Evolutionary conservation across 2,797 vertebrate genomes (phyloP).

Genomic region (Mus spretus): DNA sequence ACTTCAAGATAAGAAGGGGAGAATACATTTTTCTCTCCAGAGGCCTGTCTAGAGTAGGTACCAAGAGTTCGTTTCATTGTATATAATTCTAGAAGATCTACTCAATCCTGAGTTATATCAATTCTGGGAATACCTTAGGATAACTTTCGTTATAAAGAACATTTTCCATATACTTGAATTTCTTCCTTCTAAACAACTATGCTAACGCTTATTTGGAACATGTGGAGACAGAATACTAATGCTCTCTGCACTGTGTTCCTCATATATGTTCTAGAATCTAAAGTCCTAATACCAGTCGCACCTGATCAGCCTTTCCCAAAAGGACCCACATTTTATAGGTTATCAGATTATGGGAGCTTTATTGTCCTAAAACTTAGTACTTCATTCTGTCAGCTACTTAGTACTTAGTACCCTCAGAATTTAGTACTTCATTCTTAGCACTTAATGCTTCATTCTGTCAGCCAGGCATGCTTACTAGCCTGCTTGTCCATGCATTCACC

Average conservation of each 20-base stretch:
- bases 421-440: neutral
- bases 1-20: slow-evolving; percentile 25
- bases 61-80: neutral
- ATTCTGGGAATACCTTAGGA: neutral
- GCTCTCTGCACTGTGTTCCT: neutral
- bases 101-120: neutral
- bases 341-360: slow-evolving; percentile 34
- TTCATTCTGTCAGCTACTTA: neutral
- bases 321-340: slow-evolving; percentile 47
- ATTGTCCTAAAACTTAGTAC: neutral
- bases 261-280: neutral
- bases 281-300: neutral
- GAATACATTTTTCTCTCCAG: slow-evolving; percentile 31
- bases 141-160: slow-evolving; percentile 45
- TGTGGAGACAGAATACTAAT: slow-evolving; percentile 9
- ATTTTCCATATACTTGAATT: slow-evolving; percentile 51
- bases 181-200: slow-evolving; percentile 20
- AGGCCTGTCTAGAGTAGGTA: neutral
- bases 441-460: neutral
- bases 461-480: neutral
- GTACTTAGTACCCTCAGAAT: neutral
- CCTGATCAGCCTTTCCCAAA: neutral
- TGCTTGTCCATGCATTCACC: slow-evolving; percentile 1
- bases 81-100: slow-evolving; percentile 47
- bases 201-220: slow-evolving; percentile 14